Evolutionary conservation across 2,113 vertebrate genomes (phyloP), one percentile per base, ranked within the genome.

Genomic region (Hypanus sabinus): DNA sequence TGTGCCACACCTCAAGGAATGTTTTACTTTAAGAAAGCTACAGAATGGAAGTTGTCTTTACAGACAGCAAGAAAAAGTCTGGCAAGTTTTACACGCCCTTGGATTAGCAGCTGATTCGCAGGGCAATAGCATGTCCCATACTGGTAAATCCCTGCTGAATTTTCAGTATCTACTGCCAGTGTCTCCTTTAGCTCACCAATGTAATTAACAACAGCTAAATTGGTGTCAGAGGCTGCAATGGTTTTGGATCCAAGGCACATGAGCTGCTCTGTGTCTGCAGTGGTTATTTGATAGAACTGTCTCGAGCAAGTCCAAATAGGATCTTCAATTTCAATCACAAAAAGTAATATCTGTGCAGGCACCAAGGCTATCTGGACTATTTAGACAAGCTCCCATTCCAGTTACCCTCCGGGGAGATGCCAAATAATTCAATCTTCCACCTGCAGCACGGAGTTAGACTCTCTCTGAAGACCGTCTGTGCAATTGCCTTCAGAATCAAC

Each of bases 341-440:
- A 85, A 85, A 30, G 46, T 30, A 57, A 85, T 85, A 14, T 27
- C 22, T 55, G 10, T 57, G 55, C 81, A 57, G 80, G 20, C 16
- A 16, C 1, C 22, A 18, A 83, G 81, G 81, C 46, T 30, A 30
- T 57, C 81, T 57, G 8, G 55, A 14, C 46, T 85, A 30, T 55
- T 85, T 85, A 22, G 46, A 60, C 46, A 57, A 85, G 24, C 46
- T 0, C 81, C 81, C 11, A 57, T 30, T 85, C 38, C 46, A 30
- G 81, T 57, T 85, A 57, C 24, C 81, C 38, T 85, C 81, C 27
- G 11, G 55, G 8, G 81, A 57, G 81, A 85, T 11, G 46, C 6
- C 24, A 85, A 85, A 85, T 85, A 85, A 85, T 85, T 24, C 46
- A 85, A 57, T 85, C 81, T 85, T 85, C 81, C 18, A 55, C 46